Evolutionary conservation across 2,888 invertebrate species (phyloP).

Genomic region (Athripsodes cinereus): DNA sequence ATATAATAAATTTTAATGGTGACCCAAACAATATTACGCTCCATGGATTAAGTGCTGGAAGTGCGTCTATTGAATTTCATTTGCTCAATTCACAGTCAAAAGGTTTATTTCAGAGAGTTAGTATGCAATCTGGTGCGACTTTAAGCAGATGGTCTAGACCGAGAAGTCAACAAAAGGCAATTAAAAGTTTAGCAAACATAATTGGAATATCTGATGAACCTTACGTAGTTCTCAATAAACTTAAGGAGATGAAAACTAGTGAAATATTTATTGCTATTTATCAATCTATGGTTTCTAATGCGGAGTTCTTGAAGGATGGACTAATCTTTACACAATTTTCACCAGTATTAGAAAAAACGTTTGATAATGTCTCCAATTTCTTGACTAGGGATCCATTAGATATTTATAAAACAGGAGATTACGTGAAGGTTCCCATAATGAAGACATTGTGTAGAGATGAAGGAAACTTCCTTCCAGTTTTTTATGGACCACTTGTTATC

Average conservation of each 20-base stretch:
- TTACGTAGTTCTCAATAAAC: neutral
- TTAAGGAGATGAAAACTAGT: neutral
- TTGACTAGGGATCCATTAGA: conserved; percentile 39
- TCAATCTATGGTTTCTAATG: neutral
- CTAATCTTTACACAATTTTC: conserved; percentile 29
- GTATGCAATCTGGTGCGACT: conserved; percentile 18
- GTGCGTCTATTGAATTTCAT: conserved; percentile 20
- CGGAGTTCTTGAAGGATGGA: neutral
- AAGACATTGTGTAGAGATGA: conserved; percentile 52
- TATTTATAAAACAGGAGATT: conserved; percentile 37
- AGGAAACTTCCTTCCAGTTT: conserved; percentile 36
- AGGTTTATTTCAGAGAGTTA: conserved; percentile 19
- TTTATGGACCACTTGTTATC: neutral
- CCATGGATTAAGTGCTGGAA: conserved; percentile 22
- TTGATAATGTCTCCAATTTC: conserved; percentile 12
- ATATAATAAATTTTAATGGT: conserved; percentile 19
- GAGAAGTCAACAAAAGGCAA: conserved; percentile 28
- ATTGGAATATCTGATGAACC: neutral
- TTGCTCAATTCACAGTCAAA: conserved; percentile 19
- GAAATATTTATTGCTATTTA: no score
- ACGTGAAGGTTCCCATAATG: conserved; percentile 45
- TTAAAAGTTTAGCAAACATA: neutral
- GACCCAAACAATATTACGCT: conserved; percentile 21
- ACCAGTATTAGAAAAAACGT: conserved; percentile 19
- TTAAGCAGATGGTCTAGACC: conserved; percentile 29